Evolutionary conservation across 2,113 vertebrate species (phyloP).

Genomic region (Elanus axillaris): DNA sequence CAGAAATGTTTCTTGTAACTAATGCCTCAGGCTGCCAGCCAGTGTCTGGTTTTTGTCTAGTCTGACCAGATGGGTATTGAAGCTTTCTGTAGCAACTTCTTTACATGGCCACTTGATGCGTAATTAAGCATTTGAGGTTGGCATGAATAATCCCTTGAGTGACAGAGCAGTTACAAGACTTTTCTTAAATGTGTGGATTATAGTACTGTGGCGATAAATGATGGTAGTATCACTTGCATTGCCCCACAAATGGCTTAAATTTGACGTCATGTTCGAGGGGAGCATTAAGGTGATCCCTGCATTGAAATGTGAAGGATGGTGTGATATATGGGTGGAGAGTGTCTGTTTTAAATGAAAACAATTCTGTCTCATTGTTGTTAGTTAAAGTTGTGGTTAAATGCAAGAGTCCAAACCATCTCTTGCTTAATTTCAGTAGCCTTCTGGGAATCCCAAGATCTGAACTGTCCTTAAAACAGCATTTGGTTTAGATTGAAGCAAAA

Average conservation of each 20-base stretch:
- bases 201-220: not conserved
- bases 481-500: not conserved
- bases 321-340: not conserved
- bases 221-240: not conserved
- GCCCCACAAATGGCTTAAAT: not conserved
- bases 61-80: not conserved
- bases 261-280: rapidly evolving
- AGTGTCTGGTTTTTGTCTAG: conserved; percentile 21
- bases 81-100: not conserved
- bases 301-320: not conserved
- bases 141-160: not conserved
- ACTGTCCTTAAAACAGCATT: not conserved
- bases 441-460: not conserved
- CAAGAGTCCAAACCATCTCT: not conserved
- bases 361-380: not conserved
- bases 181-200: not conserved
- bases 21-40: conserved; percentile 11
- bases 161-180: not conserved
- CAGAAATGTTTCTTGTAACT: not conserved
- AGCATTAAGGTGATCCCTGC: not conserved
- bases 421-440: not conserved
- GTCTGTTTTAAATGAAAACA: not conserved
- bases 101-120: not conserved
- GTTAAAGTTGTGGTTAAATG: not conserved
- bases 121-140: not conserved